phyloP scores from a whole-genome alignment of 2,888 invertebrate species.

The Nectonema munidae region DNA sequence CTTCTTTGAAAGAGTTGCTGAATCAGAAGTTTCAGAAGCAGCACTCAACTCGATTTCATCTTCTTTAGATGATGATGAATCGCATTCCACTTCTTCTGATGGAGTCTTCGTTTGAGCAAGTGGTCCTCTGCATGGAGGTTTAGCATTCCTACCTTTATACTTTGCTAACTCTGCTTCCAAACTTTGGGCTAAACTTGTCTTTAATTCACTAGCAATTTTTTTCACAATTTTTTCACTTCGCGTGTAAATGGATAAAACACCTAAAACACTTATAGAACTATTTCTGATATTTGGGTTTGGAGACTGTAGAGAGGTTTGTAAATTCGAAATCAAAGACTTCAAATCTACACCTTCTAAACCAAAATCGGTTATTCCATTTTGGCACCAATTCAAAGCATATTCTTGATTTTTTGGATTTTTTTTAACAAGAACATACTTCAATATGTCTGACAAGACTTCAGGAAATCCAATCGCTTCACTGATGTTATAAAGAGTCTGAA shows the following conservation, averaged over 20 bases:
- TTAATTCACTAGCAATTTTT: conserved; percentile 46
- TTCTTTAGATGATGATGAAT: no score
- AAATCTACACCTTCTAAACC: conserved; percentile 39
- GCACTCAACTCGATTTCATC: conserved; percentile 9
- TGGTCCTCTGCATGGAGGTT: no score
- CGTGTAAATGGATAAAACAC: conserved; percentile 45
- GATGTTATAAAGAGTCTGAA: no score
- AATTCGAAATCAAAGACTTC: conserved; percentile 38
- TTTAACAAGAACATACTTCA: conserved; percentile 43
- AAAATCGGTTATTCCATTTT: conserved; percentile 45
- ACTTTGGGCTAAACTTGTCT: conserved; percentile 44
- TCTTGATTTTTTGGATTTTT: conserved; percentile 66
- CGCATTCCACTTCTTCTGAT: no score
- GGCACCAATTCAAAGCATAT: conserved; percentile 47
- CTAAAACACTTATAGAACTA: conserved; percentile 38
- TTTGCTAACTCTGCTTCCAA: conserved; percentile 56
- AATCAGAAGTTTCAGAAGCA: neutral
- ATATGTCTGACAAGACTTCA: conserved; percentile 23
- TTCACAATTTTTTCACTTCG: no score
- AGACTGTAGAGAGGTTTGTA: conserved; percentile 47
- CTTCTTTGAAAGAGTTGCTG: neutral
- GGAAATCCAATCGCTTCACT: neutral
- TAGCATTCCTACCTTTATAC: conserved; percentile 19
- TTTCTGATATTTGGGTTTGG: conserved; percentile 51
- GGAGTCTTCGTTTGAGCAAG: no score